These are phyloP conservation scores for Lepus timidus DNA, from an alignment of 2,113 vertebrate genomes.

Conservation along the genomic window DNA sequence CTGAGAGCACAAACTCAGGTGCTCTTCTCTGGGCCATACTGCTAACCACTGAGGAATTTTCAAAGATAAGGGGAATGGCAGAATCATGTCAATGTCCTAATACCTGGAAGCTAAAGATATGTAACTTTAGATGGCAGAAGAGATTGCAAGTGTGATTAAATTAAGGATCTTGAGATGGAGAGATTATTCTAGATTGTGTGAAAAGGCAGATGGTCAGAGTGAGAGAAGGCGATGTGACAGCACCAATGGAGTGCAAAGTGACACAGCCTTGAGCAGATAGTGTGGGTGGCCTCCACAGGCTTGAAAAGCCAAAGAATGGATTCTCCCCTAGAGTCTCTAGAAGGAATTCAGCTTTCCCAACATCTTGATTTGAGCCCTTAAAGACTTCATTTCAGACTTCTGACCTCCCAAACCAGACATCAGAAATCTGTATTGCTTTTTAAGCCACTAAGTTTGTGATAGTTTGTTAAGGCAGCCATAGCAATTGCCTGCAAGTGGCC, in stretches of 20 bases:
- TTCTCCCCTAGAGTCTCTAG: neutral
- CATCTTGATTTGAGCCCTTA: neutral
- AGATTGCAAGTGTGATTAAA: neutral
- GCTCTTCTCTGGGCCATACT: neutral
- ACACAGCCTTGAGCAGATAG: neutral
- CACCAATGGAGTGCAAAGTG: neutral
- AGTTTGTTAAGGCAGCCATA: neutral
- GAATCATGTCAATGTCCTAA: neutral
- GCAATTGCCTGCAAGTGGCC: neutral
- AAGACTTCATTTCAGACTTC: neutral
- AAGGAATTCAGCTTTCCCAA: neutral
- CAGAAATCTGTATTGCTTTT: neutral
- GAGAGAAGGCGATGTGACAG: neutral
- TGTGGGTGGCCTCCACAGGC: neutral
- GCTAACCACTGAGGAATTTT: neutral
- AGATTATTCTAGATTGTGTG: neutral
- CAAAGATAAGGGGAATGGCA: neutral
- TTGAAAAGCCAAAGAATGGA: neutral
- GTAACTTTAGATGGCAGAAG: neutral
- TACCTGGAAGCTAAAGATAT: neutral
- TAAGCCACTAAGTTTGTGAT: neutral
- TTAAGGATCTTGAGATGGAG: neutral
- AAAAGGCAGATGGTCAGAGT: neutral
- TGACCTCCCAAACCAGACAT: neutral
- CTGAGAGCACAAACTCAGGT: neutral